Base-by-base conservation (phyloP, 1,140 invertebrate species). In the Cherax quadricarinatus region DNA sequence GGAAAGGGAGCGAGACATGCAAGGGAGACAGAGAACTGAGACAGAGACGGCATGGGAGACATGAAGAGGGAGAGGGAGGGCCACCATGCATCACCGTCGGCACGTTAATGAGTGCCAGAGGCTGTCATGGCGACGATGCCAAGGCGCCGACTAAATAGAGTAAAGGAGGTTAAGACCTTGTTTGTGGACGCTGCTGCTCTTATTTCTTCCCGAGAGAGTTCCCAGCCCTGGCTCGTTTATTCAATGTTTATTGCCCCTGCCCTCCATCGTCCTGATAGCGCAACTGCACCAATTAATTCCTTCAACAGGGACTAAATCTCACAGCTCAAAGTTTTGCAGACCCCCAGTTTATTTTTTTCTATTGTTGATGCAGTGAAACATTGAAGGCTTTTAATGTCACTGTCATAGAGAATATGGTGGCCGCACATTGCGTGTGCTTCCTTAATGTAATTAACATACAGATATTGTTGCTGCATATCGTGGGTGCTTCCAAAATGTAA, bases 71-170 rank as follows among this genome's bases (percentile, higher is more conserved):
- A 30, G 70, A 57, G n/a, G 70, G 49, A 78, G 70, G 73, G 49
- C 53, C 86, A 60, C 73, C 41, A 84, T 84, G 53, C 82, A 84
- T 84, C 82, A 66, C 85, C 24, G 49, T 79, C 49, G 86, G 86
- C 78, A 88, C 75, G 75, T 62, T 88, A 88, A 88, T 88, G 86
- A 88, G 86, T 41, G 86, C 86, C 86, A 81, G 73, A 21, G 7
- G 16, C 82, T 84, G 82, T 84, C 82, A 60, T n/a, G 9, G 18
- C 24, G 51, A 81, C 75, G 86, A 60, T 60, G 86, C 86, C 78
- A 88, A 88, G 75, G 51, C 73, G 30, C 53, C 53, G 53, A 66
- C 70, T 75, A 75, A 75, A 75, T 24, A 75, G n/a, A 75, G 70
- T 30, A 30, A 75, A 75, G 70, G 70, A 75, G 70, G 70, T 75